Evolutionary conservation across 2,888 invertebrate species (phyloP).

Genomic region (Drosophila nr. perissopoda): DNA sequence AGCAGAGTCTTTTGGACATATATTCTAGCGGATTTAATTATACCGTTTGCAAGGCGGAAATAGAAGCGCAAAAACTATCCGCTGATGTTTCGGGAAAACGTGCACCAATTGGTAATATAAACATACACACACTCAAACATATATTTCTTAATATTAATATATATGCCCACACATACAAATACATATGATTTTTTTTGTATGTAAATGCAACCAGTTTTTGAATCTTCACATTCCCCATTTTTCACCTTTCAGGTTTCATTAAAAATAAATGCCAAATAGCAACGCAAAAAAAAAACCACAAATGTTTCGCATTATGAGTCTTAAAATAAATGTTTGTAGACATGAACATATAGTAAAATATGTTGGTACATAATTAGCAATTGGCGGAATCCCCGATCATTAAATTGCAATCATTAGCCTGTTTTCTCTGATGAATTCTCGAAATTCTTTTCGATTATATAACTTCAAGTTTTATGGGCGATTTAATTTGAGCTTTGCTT

Average conservation of each 20-base stretch:
- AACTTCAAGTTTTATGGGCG: conserved; percentile 9
- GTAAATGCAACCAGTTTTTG: conserved; percentile 53
- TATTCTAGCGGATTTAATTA: conserved; percentile 75
- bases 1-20: conserved; percentile 54
- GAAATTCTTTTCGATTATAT: conserved; percentile 30
- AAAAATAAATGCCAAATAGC: conserved; percentile 33
- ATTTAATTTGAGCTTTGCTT: conserved; percentile 30
- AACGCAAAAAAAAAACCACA: not conserved
- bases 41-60: conserved; percentile 84
- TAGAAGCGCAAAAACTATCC: conserved; percentile 82
- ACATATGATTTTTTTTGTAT: conserved; percentile 2
- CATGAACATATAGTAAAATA: conserved; percentile 2
- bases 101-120: conserved; percentile 82
- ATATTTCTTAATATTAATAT: not conserved
- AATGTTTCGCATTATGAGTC: conserved; percentile 8
- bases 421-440: conserved; percentile 24
- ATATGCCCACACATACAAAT: not conserved
- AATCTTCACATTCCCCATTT: conserved; percentile 36
- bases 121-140: not conserved
- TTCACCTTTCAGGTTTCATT: conserved; percentile 47
- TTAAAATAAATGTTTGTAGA: conserved; percentile 2
- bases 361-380: conserved; percentile 27
- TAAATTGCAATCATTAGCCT: conserved; percentile 54
- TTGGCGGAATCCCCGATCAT: conserved; percentile 31
- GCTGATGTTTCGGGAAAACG: conserved; percentile 83